These are phyloP conservation scores for Chloebia gouldiae DNA, from an alignment of 2,113 vertebrate species.

Conservation along the genomic window DNA sequence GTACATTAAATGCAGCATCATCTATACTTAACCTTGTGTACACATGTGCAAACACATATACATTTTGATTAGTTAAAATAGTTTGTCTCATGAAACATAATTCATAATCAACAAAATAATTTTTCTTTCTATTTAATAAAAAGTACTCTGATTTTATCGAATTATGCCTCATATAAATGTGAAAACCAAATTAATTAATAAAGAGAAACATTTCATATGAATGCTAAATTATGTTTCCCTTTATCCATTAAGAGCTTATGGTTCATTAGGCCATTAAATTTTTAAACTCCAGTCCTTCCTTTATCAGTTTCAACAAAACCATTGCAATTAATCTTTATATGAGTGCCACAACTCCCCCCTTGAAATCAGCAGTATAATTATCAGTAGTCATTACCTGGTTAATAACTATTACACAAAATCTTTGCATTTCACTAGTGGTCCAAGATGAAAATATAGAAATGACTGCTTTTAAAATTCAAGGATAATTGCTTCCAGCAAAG, in stretches of 20 bases:
- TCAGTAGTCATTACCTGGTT: neutral
- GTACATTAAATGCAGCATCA: neutral
- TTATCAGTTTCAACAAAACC: neutral
- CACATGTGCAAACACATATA: too few relatives aligned
- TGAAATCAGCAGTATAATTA: neutral
- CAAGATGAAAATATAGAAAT: neutral
- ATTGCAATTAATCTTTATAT: neutral
- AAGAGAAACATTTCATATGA: neutral
- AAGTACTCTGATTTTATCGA: neutral
- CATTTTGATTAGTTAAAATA: neutral
- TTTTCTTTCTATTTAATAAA: neutral
- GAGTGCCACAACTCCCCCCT: neutral
- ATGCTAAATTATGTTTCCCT: neutral
- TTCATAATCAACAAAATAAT: neutral
- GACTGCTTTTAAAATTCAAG: neutral
- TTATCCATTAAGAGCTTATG: neutral
- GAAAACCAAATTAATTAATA: neutral
- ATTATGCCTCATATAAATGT: neutral
- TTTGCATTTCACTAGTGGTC: neutral
- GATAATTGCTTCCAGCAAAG: neutral
- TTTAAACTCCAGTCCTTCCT: neutral
- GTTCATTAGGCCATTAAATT: neutral
- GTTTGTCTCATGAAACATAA: neutral
- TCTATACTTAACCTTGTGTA: neutral
- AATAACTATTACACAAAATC: neutral